Evolutionary conservation across 37 sponge, comb jelly and placozoan species (phyloP).

Genomic region (Petrosia ficiformis): DNA sequence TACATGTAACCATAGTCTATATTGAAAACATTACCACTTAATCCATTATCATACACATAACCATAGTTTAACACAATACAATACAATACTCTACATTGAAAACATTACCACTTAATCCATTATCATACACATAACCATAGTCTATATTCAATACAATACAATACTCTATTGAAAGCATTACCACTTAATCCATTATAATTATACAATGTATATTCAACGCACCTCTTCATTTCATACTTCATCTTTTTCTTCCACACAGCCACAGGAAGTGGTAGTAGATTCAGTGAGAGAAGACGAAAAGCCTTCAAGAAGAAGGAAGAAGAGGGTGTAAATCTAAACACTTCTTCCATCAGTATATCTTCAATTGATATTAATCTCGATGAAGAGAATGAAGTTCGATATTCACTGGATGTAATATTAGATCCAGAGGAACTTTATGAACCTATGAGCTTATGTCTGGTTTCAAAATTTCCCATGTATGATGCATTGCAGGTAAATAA

Average conservation of each 20-base stretch:
- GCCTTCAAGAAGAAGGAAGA: constrained; percentile 7
- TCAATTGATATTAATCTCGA: constrained; percentile 23
- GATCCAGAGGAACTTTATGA: constrained; percentile 37
- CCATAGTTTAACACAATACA: no score
- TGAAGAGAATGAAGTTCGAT: constrained; percentile 42
- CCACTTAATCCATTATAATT: no score
- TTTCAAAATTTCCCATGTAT: constrained; percentile 53
- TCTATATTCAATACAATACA: no score
- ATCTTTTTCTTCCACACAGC: background rate
- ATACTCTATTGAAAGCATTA: no score
- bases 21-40: no score
- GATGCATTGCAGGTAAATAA: constrained; percentile 44
- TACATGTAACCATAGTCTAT: no score
- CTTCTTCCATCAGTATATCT: background rate
- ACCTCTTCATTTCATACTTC: background rate
- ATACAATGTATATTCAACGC: background rate
- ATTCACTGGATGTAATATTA: constrained; percentile 1
- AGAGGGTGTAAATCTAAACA: background rate
- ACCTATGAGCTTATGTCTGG: constrained; percentile 50
- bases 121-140: no score
- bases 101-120: no score
- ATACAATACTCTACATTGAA: no score
- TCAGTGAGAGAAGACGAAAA: constrained; percentile 2
- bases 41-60: no score
- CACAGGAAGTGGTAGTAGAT: background rate